A percentile compares a stretch with the other conserved stretches of the same genome.
Evolutionary conservation across 2,113 vertebrate genomes (phyloP).

Genomic region (Apodemus sylvaticus): DNA sequence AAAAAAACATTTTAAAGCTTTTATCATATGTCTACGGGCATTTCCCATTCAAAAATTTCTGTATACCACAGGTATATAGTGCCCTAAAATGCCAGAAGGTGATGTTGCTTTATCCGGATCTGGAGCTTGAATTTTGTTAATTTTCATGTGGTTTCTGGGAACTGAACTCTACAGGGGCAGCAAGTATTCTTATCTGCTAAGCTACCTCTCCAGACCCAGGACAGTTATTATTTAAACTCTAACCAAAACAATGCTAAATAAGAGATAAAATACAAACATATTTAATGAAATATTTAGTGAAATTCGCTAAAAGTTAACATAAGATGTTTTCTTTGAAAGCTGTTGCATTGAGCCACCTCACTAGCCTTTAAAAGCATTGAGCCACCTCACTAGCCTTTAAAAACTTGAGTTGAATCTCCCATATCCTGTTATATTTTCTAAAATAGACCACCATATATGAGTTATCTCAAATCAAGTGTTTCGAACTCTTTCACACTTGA

Average conservation of each 20-base stretch:
- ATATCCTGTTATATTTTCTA: neutral
- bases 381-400: neutral
- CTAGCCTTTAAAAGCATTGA: neutral
- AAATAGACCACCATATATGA: too few species aligned
- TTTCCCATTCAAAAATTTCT: neutral
- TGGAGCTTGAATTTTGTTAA: neutral
- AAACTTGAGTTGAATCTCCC: neutral
- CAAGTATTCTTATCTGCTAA: too few species aligned
- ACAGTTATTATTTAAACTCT: neutral
- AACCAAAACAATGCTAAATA: neutral
- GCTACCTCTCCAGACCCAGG: neutral
- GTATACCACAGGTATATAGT: neutral
- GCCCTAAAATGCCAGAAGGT: neutral
- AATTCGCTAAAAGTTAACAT: neutral
- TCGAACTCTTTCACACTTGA: neutral
- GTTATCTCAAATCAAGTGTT: neutral
- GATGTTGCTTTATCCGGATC: neutral
- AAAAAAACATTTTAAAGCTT: neutral
- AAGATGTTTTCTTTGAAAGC: neutral
- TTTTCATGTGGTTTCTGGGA: neutral
- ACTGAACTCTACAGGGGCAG: neutral
- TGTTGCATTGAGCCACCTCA: too few species aligned
- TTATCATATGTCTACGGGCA: too few species aligned
- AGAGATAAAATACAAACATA: neutral
- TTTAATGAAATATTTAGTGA: too few species aligned